phyloP scores from a whole-genome alignment of 2,888 invertebrate genomes.

The Pegoplata infirma region DNA sequence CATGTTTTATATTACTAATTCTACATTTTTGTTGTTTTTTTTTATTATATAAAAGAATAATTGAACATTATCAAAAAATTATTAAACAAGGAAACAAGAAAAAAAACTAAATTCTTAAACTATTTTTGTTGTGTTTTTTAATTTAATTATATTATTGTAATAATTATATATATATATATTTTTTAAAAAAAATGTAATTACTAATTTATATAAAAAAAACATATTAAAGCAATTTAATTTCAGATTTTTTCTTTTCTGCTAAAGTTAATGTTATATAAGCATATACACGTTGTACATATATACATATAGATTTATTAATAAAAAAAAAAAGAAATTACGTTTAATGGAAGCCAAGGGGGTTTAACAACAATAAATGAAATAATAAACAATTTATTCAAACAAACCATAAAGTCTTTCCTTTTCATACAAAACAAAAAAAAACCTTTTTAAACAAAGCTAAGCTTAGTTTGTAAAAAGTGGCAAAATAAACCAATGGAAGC shows the following conservation, averaged over 20 bases:
- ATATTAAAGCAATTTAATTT: conserved; percentile 55
- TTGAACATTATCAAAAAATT: conserved; percentile 24
- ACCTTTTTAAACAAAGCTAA: conserved; percentile 42
- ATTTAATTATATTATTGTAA: neutral
- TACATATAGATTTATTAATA: too few relatives aligned
- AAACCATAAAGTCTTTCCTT: conserved; percentile 25
- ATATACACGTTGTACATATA: too few relatives aligned
- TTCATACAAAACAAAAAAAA: conserved; percentile 41
- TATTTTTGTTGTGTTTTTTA: neutral
- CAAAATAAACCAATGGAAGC: neutral
- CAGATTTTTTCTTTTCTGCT: conserved; percentile 37
- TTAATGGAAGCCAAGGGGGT: conserved; percentile 61
- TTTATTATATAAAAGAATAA: conserved; percentile 19
- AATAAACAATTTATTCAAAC: conserved; percentile 50
- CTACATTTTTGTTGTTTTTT: conserved; percentile 25
- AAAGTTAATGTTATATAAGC: conserved; percentile 40
- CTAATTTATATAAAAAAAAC: conserved; percentile 33
- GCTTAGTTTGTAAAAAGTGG: conserved; percentile 36
- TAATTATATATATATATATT: conserved; percentile 47
- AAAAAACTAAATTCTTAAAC: conserved; percentile 17
- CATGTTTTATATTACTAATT: conserved; percentile 33
- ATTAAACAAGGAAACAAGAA: conserved; percentile 34
- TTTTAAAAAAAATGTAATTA: conserved; percentile 34
- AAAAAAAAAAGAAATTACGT: conserved; percentile 53
- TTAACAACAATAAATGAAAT: conserved; percentile 49